A percentile compares a stretch with the other conserved stretches of the same genome.
Evolutionary conservation across 2,797 vertebrate genomes (phyloP).

Genomic region (Coilia nasus): DNA sequence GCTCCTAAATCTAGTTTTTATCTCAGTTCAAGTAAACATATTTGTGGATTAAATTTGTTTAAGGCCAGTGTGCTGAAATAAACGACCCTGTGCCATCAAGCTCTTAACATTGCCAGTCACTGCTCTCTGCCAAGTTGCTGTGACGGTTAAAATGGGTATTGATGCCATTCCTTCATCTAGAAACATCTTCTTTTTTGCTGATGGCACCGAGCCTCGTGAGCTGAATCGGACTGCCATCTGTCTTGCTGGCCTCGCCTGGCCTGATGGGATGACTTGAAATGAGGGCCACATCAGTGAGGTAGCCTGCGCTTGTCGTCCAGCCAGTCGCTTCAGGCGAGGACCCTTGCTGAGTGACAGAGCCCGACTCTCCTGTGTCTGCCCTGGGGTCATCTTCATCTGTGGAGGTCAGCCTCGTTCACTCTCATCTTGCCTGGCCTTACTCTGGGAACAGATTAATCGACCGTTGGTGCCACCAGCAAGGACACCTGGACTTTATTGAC

Average conservation of each 20-base stretch:
- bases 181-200: slow-evolving; percentile 38
- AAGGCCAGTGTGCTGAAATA: slow-evolving; percentile 32
- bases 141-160: slow-evolving; percentile 36
- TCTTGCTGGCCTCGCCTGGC: slow-evolving; percentile 31
- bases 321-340: not conserved
- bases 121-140: slow-evolving; percentile 28
- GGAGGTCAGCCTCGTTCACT: not conserved
- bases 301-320: not conserved
- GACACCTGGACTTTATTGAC: not conserved
- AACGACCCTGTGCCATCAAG: slow-evolving; percentile 29
- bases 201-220: slow-evolving; percentile 31
- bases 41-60: slow-evolving; percentile 16
- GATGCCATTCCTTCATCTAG: slow-evolving; percentile 34
- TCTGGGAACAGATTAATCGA: slow-evolving; percentile 7
- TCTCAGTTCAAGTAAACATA: not conserved
- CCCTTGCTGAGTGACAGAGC: not conserved
- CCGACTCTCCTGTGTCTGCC: not conserved
- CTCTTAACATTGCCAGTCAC: slow-evolving; percentile 26
- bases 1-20: not conserved
- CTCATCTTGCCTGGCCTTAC: not conserved
- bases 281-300: slow-evolving; percentile 4
- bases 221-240: slow-evolving; percentile 53
- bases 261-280: slow-evolving; percentile 24
- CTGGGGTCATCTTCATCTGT: not conserved
- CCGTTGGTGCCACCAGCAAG: not conserved